Evolutionary conservation across 2,888 invertebrate genomes (phyloP), one percentile per base, ranked within the genome.

Genomic region (Acanthosoma haemorrhoidale): DNA sequence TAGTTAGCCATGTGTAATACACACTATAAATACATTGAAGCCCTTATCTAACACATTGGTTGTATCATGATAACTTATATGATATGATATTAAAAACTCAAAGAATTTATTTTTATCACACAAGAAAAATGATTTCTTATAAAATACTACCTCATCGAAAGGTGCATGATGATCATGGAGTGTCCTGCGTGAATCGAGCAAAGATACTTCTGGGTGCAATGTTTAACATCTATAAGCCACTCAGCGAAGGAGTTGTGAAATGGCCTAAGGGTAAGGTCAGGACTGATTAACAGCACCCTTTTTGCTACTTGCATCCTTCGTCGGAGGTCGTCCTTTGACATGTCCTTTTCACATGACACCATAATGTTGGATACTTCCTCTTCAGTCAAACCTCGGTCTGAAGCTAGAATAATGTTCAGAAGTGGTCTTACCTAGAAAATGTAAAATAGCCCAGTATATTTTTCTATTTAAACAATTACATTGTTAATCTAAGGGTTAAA

Each of bases 151-250:
- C 77, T 85, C 60, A 90, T 81, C 63, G 89, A 85, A 82, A 92
- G 80, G 73, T 80, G 78, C 87, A 94, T 90, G 18, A 92, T 90
- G 41, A 94, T 83, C 79, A 92, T 91, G 9, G 90, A 90, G 80
- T 96, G 96, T 0, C 96, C 96, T 76, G 93, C 92, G 64, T 87
- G 84, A 8, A 91, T 88, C 75, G 89, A 88, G 80, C 94, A 96
- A 74, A 96, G 84, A 80, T 94, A 97, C 76, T 94, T 91, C 76
- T 94, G 90, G 2, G 96, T 97, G 80, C 96, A 96, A 78, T 97
- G 96, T 80, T 97, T 97, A n/a, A 97, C 96, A 80, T 97, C 97
- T 68, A 93, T 82, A 75, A 97, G 82, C 97, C 97, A 97, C 78
- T 92, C 91, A 25, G 94, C 91, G 80, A 96, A 96, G 72, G 94